phyloP scores from a whole-genome alignment of 2,113 vertebrate genomes.

The Oreotrochilus melanogaster region DNA sequence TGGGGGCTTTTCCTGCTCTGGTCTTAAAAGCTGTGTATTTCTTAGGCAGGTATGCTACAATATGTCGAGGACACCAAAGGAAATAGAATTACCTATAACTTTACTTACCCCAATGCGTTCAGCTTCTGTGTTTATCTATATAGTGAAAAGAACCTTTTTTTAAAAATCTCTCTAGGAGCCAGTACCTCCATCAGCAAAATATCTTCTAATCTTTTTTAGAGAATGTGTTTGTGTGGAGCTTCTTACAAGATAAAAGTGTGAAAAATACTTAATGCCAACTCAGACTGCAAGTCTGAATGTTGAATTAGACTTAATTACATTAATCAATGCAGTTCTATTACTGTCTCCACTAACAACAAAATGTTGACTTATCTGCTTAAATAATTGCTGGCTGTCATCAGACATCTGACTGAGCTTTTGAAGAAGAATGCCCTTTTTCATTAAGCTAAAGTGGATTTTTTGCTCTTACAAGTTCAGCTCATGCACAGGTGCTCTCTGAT shows the following conservation, averaged over 20 bases:
- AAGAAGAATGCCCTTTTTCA: not conserved
- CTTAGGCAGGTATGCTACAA: not conserved
- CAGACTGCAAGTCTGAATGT: not conserved
- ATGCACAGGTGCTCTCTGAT: not conserved
- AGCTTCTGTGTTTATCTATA: not conserved
- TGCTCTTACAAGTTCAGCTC: not conserved
- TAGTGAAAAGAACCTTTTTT: not conserved
- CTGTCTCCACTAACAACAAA: not conserved
- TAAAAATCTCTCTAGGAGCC: not conserved
- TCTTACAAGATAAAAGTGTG: not conserved
- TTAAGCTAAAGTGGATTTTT: not conserved
- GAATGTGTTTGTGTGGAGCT: not conserved
- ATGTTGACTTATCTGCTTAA: not conserved
- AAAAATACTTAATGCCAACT: not conserved
- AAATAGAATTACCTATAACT: not conserved
- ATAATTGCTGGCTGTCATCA: not conserved
- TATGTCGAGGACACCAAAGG: not conserved
- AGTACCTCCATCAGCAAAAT: not conserved
- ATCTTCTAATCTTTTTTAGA: not conserved
- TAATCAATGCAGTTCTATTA: not conserved
- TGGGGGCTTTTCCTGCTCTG: not conserved
- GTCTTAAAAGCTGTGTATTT: not conserved
- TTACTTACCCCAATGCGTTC: not conserved
- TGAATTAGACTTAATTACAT: slow-evolving; percentile 27
- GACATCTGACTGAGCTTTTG: not conserved